Percentiles rank a stretch among this genome's conserved stretches.
phyloP scores from a whole-genome alignment of 2,113 vertebrate species.

The Tauraco erythrolophus region DNA sequence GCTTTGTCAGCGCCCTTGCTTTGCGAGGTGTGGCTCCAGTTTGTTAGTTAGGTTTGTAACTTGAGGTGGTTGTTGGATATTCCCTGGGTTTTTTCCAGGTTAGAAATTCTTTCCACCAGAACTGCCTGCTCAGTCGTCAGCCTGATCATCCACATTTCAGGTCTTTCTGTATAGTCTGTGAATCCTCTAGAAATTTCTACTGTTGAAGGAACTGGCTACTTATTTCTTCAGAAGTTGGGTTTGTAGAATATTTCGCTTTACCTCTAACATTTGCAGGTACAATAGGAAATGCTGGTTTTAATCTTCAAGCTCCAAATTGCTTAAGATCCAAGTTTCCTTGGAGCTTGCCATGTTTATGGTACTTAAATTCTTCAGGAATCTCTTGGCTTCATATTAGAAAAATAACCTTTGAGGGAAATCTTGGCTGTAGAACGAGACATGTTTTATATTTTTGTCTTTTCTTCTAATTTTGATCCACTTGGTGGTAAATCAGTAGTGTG shows the following conservation, averaged over 20 bases:
- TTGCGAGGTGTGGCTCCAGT: rapidly evolving
- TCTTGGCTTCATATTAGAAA: background rate
- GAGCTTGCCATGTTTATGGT: background rate
- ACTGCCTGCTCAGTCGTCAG: rapidly evolving
- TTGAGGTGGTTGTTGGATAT: background rate
- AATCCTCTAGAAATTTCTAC: background rate
- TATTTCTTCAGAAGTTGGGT: background rate
- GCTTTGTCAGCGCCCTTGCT: background rate
- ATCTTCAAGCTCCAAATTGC: background rate
- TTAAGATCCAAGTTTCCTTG: background rate
- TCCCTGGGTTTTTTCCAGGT: rapidly evolving
- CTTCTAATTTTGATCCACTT: background rate
- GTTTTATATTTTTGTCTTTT: background rate
- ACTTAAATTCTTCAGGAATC: background rate
- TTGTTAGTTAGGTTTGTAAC: background rate
- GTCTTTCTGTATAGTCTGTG: background rate
- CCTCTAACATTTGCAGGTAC: background rate
- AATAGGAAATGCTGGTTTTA: background rate
- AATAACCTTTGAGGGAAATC: background rate
- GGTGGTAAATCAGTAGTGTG: background rate
- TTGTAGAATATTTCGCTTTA: background rate
- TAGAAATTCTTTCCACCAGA: background rate
- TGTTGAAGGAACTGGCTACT: background rate
- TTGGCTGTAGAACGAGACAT: background rate
- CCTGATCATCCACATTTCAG: background rate